Conservation (phyloP, 1,140 invertebrate genomes). For the Eufriesea mexicana region DNA sequence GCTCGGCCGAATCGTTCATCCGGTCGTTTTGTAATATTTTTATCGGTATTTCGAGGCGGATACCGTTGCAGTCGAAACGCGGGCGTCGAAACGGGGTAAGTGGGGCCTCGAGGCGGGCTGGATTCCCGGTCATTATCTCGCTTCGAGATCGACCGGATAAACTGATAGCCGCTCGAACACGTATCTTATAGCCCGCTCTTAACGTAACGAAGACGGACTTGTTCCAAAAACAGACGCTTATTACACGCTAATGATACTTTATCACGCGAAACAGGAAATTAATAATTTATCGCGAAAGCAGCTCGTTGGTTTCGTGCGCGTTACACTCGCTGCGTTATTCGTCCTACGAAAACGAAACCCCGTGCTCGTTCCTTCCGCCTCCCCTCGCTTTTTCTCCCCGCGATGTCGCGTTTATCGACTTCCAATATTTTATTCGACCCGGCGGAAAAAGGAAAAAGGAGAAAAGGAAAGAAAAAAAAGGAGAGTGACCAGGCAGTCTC, state of each 20-base stretch:
- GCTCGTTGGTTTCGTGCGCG: neutral
- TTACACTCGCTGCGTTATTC: neutral
- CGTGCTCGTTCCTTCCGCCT: neutral
- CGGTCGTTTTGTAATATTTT: conserved; percentile 10
- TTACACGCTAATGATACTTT: neutral
- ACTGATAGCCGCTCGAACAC: conserved; percentile 7
- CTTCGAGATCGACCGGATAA: conserved; percentile 27
- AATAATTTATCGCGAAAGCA: neutral
- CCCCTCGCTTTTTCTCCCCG: neutral
- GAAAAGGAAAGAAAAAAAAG: neutral
- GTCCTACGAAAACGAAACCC: neutral
- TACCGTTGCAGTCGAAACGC: conserved; percentile 5
- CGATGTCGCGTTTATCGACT: neutral
- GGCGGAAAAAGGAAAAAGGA: neutral
- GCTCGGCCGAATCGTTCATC: neutral
- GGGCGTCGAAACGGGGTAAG: conserved; percentile 8
- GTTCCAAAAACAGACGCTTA: neutral
- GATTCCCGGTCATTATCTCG: conserved; percentile 30
- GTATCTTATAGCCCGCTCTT: neutral
- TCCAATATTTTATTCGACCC: neutral
- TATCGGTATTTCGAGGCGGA: conserved; percentile 1
- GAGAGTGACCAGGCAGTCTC: neutral
- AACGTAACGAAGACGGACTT: conserved; percentile 2
- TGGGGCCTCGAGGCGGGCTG: conserved; percentile 21
- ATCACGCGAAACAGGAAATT: neutral